Evolutionary conservation across 2,113 vertebrate genomes (phyloP), one percentile per base, ranked within the genome.

Genomic region (Hippoglossus stenolepis): DNA sequence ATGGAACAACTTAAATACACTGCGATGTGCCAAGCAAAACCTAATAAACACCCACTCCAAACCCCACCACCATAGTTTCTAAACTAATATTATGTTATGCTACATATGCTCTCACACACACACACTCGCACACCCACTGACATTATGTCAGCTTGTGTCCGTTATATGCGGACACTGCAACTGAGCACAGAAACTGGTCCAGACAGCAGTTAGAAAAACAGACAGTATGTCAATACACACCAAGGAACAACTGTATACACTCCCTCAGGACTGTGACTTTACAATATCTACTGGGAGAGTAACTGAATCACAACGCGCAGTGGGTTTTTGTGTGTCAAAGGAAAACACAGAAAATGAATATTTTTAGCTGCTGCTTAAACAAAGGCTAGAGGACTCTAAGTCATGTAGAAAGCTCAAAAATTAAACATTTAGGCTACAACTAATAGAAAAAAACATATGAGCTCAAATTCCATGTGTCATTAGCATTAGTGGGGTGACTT

Each of bases 1-100:
- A 89, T 90, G 83, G 86, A 90, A 91, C 79, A 83, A 80, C 79
- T 91, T 88, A 89, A 91, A 92, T 82, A 86, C 65, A 87, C 81
- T 49, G 28, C 10, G 59, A 85, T 79, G 71, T 88, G 93, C 92
- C 93, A 94, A 92, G 83, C 79, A 86, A 88, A 84, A 87, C 85
- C 80, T 85, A 92, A 92, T 77, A 84, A 90, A 92, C 58, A 90
- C 49, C 83, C 79, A 79, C 79, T 87, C 78, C 82, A 84, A 84
- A 85, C 73, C 77, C 85, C 80, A 87, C 84, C 77, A 56, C 80
- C 57, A 38, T 47, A 11, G 65, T 79, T 91, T 88, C 86, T 86
- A 74, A 93, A 86, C 80, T 87, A 86, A 92, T 86, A 89, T 91
- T 93, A 85, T 83, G 90, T 28, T 63, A 77, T 79, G 76, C 79